phyloP scores from a whole-genome alignment of 53 echinoderm and acorn worm genomes.

The Echinarachnius parma region DNA sequence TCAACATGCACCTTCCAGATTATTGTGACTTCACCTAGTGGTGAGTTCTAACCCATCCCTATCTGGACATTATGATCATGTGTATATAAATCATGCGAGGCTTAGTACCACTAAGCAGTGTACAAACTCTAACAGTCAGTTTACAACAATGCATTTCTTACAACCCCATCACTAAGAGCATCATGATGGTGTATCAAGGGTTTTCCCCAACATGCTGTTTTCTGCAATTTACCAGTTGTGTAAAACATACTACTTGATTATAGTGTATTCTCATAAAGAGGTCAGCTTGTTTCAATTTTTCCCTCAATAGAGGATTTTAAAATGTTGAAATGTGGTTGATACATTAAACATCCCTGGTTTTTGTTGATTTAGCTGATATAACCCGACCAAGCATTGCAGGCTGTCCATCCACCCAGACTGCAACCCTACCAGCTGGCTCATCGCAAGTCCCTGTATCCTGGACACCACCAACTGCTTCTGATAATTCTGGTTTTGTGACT shows the following conservation, averaged over 20 bases:
- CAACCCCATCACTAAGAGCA: background rate
- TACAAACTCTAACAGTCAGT: too few species aligned
- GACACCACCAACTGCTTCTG: conserved; percentile 1
- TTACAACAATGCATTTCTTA: background rate
- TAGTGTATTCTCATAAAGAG: too few species aligned
- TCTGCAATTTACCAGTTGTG: too few species aligned
- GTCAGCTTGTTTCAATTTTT: too few species aligned
- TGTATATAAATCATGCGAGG: too few species aligned
- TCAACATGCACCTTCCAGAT: conserved; percentile 57
- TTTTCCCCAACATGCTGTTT: too few species aligned
- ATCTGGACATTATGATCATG: background rate
- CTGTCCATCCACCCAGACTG: conserved; percentile 6
- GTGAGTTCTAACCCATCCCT: conserved; percentile 28
- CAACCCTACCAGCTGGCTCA: background rate
- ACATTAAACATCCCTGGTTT: background rate
- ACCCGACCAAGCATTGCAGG: background rate
- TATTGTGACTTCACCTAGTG: conserved; percentile 25
- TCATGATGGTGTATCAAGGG: too few species aligned
- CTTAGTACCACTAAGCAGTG: too few species aligned
- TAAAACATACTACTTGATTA: too few species aligned
- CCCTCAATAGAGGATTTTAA: too few species aligned
- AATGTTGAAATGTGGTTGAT: background rate
- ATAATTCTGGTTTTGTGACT: background rate
- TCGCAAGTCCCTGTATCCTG: background rate
- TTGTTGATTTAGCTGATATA: background rate